Percentiles rank a stretch among this genome's conserved stretches.
These are phyloP conservation scores for Chelonoidis abingdonii DNA, from an alignment of 2,113 vertebrate genomes.

Conservation along the genomic window DNA sequence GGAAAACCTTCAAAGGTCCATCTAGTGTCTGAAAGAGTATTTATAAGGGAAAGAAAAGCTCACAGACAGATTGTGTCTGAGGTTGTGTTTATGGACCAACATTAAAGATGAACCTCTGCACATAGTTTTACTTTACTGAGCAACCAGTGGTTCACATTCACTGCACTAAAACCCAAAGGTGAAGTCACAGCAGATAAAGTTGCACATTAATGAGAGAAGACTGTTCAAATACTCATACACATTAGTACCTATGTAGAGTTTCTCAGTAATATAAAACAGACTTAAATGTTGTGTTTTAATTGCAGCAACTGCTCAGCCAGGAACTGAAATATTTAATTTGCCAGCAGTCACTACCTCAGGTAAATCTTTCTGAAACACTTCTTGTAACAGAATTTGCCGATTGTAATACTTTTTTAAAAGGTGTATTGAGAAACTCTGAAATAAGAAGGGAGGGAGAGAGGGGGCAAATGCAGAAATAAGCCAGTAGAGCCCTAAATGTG, in stretches of 20 bases:
- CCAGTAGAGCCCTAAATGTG: not conserved
- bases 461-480: not conserved
- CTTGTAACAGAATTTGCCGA: not conserved
- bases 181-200: not conserved
- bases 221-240: not conserved
- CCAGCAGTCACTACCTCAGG: constrained; percentile 97
- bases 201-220: not conserved
- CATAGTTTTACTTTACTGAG: not conserved
- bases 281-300: constrained; percentile 53
- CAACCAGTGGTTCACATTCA: not conserved
- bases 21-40: not conserved
- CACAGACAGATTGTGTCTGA: too few relatives aligned
- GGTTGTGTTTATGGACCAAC: too few relatives aligned
- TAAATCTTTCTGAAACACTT: constrained; percentile 68
- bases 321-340: constrained; percentile 99
- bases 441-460: not conserved
- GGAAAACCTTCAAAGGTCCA: not conserved
- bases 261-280: constrained; percentile 17
- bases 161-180: not conserved
- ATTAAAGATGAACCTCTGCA: not conserved
- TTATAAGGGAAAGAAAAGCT: not conserved
- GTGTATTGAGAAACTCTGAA: not conserved
- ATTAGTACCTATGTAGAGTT: not conserved
- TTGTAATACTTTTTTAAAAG: not conserved
- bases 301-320: constrained; percentile 95